Evolutionary conservation across 2,888 invertebrate genomes (phyloP), one percentile per base, ranked within the genome.

Genomic region (Drosophila algonquin): DNA sequence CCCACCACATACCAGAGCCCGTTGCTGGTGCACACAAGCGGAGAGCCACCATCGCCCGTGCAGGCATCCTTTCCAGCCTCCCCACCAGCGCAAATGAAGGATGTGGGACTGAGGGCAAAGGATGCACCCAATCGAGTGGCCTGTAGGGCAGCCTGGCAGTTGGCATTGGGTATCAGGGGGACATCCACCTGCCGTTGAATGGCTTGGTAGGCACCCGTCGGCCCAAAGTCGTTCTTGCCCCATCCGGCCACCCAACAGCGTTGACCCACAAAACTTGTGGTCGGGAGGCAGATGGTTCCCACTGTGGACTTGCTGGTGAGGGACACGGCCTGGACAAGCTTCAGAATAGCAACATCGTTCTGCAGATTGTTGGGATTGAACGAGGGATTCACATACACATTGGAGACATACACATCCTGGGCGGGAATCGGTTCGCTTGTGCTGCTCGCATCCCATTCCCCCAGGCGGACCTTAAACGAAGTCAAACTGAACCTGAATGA

Each of bases 341-440:
- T 93, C 32, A 98, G 90, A 1, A 98, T 93, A 1, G 97, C 97
- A 44, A 98, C 93, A 90, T 98, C 97, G 89, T 96, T 97, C 77
- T 95, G 95, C 51, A 98, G 93, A 74, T 96, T 97, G 62, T 93
- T 93, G 0, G 94, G 91, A 87, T 95, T 95, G 91, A 94, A 98
- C 16, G 94, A 93, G 0, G 96, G 94, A 81, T 94, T 94, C 8
- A 94, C 92, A 75, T 94, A 94, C 46, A 96, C 94, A 79, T 92
- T 93, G 6, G 92, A 88, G 0, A 96, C 92, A 6, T 90, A 92
- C 74, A 94, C 94, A 88, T 96, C 95, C 81, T 95, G 93, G 69
- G 94, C 94, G 0, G 95, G 93, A 55, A 95, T 93, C 0, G 95
- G 94, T 78, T 96, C 96, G 45, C 92, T 93, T 2, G 94, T 94